A percentile compares a stretch with the other conserved stretches of the same genome.
Evolutionary conservation across 2,113 vertebrate species (phyloP).

Genomic region (Ophiodon elongatus): DNA sequence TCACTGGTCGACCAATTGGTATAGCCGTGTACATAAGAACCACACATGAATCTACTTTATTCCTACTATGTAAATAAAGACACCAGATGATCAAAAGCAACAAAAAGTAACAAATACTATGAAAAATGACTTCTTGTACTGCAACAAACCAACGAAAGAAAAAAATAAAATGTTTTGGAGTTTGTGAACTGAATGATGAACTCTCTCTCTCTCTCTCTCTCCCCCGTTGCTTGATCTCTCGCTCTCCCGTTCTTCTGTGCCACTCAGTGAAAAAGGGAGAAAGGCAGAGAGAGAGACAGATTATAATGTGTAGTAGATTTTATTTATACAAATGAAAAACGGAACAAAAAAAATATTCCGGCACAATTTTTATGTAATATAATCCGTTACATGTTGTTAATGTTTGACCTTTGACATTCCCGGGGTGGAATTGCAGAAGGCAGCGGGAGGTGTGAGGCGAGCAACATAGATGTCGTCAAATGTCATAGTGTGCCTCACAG

Average conservation of each 20-base stretch:
- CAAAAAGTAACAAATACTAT: constrained; percentile 83
- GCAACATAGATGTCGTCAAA: constrained; percentile 70
- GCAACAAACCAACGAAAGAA: constrained; percentile 79
- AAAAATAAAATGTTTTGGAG: constrained; percentile 84
- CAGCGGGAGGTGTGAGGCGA: constrained; percentile 45
- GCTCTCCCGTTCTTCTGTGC: constrained; percentile 56
- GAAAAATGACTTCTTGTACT: constrained; percentile 85
- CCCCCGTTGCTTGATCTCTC: constrained; percentile 66
- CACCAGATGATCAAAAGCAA: constrained; percentile 84
- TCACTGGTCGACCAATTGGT: constrained; percentile 67
- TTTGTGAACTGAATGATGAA: constrained; percentile 81
- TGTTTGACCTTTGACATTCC: constrained; percentile 80
- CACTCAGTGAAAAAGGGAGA: constrained; percentile 51
- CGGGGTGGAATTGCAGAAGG: constrained; percentile 61
- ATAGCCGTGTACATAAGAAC: constrained; percentile 83
- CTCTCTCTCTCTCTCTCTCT: constrained; percentile 65
- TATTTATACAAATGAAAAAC: constrained; percentile 63
- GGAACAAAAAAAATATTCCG: constrained; percentile 52
- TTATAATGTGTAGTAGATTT: constrained; percentile 63
- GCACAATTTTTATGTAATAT: constrained; percentile 83
- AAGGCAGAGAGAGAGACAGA: constrained; percentile 48
- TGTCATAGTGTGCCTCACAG: constrained; percentile 75
- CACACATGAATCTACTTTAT: constrained; percentile 82
- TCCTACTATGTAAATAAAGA: constrained; percentile 87
- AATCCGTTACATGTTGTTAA: constrained; percentile 81